Evolutionary conservation across 2,113 vertebrate species (phyloP).

Genomic region (Dendropsophus ebraccatus): DNA sequence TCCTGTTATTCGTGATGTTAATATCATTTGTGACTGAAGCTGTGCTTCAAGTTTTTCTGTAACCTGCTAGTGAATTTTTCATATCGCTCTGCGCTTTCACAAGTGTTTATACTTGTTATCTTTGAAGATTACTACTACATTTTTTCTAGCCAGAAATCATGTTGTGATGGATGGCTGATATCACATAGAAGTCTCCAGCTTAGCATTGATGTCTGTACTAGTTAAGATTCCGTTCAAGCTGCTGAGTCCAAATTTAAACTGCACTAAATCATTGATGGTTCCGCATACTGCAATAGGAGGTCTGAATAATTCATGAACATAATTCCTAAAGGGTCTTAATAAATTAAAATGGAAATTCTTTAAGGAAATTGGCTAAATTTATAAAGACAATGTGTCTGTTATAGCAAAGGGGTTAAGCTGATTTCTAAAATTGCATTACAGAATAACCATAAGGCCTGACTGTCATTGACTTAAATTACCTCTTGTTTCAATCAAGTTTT

Average conservation of each 20-base stretch:
- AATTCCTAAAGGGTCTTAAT: slow-evolving; percentile 17
- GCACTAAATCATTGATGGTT: slow-evolving; percentile 5
- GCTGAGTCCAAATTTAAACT: neutral
- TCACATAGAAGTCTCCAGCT: neutral
- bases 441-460: neutral
- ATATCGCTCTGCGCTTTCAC: neutral
- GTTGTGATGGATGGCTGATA: neutral
- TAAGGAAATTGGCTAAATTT: neutral
- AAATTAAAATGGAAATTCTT: slow-evolving; percentile 21
- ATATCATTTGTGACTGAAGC: neutral
- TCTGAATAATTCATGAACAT: slow-evolving; percentile 10
- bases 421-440: neutral
- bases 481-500: no score
- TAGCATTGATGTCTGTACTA: neutral
- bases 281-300: neutral
- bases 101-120: neutral
- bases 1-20: neutral
- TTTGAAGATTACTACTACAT: slow-evolving; percentile 12
- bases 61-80: neutral
- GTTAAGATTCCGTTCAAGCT: slow-evolving; percentile 4
- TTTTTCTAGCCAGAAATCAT: neutral
- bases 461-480: neutral
- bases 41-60: neutral
- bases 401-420: neutral
- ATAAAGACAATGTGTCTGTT: neutral